phyloP scores from a whole-genome alignment of 2,888 invertebrate species.

The Coelopa pilipes region DNA sequence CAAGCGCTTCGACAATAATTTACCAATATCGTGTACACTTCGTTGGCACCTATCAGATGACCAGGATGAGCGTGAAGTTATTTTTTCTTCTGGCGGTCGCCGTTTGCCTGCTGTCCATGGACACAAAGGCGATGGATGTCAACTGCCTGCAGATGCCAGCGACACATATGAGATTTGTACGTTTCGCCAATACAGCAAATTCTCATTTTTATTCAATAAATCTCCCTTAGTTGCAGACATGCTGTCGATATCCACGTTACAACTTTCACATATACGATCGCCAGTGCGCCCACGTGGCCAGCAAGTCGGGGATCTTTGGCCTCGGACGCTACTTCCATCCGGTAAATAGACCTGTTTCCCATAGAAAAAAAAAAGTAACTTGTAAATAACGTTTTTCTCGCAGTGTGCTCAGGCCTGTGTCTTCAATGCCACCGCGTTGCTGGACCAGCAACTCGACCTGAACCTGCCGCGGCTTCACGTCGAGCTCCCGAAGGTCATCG shows the following conservation, averaged over 20 bases:
- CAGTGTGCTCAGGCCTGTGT: constrained; percentile 32
- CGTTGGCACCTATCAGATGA: too few relatives aligned
- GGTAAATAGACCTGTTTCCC: not conserved
- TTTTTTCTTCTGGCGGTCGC: not conserved
- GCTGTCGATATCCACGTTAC: constrained; percentile 31
- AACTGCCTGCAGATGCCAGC: constrained; percentile 30
- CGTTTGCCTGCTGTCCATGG: not conserved
- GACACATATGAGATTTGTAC: constrained; percentile 14
- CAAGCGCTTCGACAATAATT: too few relatives aligned
- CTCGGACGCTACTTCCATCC: constrained; percentile 28
- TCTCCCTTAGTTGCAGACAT: constrained; percentile 23
- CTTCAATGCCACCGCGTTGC: constrained; percentile 16
- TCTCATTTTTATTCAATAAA: not conserved
- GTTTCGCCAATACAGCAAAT: too few relatives aligned
- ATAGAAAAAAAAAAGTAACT: not conserved
- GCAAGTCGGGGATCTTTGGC: constrained; percentile 23
- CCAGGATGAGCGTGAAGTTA: too few relatives aligned
- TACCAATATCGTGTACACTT: too few relatives aligned
- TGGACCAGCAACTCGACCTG: not conserved
- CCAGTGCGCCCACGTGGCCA: constrained; percentile 14
- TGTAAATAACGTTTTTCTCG: not conserved
- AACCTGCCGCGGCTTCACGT: constrained; percentile 11
- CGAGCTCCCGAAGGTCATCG: constrained; percentile 11
- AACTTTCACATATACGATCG: constrained; percentile 22
- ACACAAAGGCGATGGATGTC: not conserved